Percentiles rank a stretch among this genome's conserved stretches.
These are phyloP conservation scores for Phoenoteleia sp. DNA, from an alignment of 2,888 invertebrate species.

Conservation along the genomic window DNA sequence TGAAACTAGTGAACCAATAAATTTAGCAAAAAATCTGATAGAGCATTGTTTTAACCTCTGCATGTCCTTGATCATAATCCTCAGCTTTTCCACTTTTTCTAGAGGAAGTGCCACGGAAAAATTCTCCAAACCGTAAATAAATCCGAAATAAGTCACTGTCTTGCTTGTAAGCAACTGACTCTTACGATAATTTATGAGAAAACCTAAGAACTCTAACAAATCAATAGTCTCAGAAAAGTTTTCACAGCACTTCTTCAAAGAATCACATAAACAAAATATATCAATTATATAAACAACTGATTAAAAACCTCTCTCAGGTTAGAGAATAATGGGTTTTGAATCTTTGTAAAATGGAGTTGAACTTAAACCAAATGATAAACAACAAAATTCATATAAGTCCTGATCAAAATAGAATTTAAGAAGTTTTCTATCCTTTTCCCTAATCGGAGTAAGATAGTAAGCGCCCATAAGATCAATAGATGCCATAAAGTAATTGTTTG, in stretches of 20 bases:
- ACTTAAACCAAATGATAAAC: slow-evolving; percentile 66
- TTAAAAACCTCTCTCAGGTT: slow-evolving; percentile 42
- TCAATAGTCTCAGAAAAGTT: slow-evolving; percentile 1
- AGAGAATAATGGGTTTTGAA: slow-evolving; percentile 66
- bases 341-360: slow-evolving; percentile 70
- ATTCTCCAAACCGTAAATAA: neutral
- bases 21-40: neutral
- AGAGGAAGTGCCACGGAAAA: neutral
- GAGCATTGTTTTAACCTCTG: slow-evolving; percentile 4
- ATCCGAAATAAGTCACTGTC: neutral
- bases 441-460: slow-evolving; percentile 49
- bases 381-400: slow-evolving; percentile 64
- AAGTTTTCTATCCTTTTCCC: slow-evolving; percentile 52
- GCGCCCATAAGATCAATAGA: slow-evolving; percentile 56
- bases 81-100: neutral
- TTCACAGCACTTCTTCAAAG: neutral
- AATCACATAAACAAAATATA: slow-evolving; percentile 34
- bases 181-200: neutral
- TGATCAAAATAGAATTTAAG: slow-evolving; percentile 61
- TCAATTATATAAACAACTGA: slow-evolving; percentile 72
- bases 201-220: neutral
- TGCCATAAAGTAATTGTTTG: slow-evolving; percentile 36
- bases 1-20: neutral
- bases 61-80: neutral
- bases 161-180: neutral